phyloP scores from a whole-genome alignment of 92 coral and sea anemone species.

The Zoanthus sansibaricus region DNA sequence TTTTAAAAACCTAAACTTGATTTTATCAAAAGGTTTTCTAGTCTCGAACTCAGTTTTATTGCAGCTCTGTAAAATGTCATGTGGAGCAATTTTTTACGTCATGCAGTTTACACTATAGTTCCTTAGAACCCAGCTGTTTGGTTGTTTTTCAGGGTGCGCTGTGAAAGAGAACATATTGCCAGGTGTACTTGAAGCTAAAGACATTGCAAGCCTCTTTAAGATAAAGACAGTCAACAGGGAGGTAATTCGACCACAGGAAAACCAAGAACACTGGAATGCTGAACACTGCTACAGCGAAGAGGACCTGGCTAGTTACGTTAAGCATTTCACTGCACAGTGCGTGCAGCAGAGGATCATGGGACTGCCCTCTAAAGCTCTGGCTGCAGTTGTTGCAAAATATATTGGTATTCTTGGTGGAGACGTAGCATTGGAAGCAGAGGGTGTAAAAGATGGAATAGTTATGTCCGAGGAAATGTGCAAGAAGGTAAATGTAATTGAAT shows the following conservation, averaged over 20 bases:
- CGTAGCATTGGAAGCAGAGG: slow-evolving; percentile 46
- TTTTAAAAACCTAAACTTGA: too few species aligned
- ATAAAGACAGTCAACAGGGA: neutral
- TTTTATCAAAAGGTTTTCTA: too few species aligned
- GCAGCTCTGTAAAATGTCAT: too few species aligned
- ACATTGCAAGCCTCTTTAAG: slow-evolving; percentile 6
- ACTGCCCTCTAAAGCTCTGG: slow-evolving; percentile 91
- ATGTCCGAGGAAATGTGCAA: slow-evolving; percentile 88
- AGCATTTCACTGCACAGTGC: slow-evolving; percentile 89
- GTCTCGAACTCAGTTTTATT: too few species aligned
- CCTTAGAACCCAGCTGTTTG: neutral
- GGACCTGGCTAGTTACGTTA: slow-evolving; percentile 82
- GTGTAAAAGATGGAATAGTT: slow-evolving; percentile 51
- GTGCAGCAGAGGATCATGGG: slow-evolving; percentile 97
- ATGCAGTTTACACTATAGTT: too few species aligned
- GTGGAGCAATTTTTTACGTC: too few species aligned
- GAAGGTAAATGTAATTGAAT: slow-evolving; percentile 60
- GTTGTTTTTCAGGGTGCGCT: slow-evolving; percentile 1
- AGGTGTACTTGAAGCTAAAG: slow-evolving; percentile 8
- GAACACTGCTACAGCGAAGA: slow-evolving; percentile 91
- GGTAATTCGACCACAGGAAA: slow-evolving; percentile 32
- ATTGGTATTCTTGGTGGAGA: slow-evolving; percentile 69
- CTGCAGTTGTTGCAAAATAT: slow-evolving; percentile 78
- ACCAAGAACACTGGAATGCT: slow-evolving; percentile 76
- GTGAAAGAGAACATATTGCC: slow-evolving; percentile 33